Percentiles rank a stretch among this genome's conserved stretches.
Evolutionary conservation across 2,888 invertebrate genomes (phyloP).

Genomic region (Lasioglossum malachurum): DNA sequence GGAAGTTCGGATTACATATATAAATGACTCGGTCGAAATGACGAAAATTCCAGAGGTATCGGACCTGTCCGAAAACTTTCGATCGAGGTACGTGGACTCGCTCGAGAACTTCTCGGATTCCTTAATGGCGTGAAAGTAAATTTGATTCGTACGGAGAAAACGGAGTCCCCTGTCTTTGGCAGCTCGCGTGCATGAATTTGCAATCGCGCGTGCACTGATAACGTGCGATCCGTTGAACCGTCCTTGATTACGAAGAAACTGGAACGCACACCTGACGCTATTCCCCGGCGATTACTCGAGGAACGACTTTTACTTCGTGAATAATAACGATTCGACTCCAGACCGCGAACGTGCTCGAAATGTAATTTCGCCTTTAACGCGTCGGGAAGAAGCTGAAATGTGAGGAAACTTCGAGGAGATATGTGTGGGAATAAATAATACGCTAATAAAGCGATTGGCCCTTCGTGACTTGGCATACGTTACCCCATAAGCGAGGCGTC

Average conservation of each 20-base stretch:
- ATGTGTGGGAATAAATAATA: not conserved
- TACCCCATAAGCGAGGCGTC: too few species aligned
- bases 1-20: not conserved
- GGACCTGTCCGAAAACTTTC: slow-evolving; percentile 15
- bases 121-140: slow-evolving; percentile 49
- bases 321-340: slow-evolving; percentile 64
- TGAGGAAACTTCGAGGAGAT: not conserved
- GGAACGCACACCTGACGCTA: slow-evolving; percentile 53
- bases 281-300: slow-evolving; percentile 52
- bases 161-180: slow-evolving; percentile 41
- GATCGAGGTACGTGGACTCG: slow-evolving; percentile 13
- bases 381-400: not conserved
- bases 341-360: slow-evolving; percentile 55
- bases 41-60: slow-evolving; percentile 36
- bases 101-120: slow-evolving; percentile 39
- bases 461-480: not conserved
- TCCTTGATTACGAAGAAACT: slow-evolving; percentile 55
- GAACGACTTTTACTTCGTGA: slow-evolving; percentile 63
- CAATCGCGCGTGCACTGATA: slow-evolving; percentile 54
- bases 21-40: slow-evolving; percentile 5
- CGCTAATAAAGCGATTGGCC: not conserved
- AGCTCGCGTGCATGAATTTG: slow-evolving; percentile 54
- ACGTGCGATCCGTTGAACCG: slow-evolving; percentile 56
- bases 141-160: slow-evolving; percentile 31
- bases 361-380: slow-evolving; percentile 30